Percentiles rank a stretch among this genome's conserved stretches.
These are phyloP conservation scores for Archivesica marissinica DNA, from an alignment of 1,140 invertebrate species.

Conservation along the genomic window DNA sequence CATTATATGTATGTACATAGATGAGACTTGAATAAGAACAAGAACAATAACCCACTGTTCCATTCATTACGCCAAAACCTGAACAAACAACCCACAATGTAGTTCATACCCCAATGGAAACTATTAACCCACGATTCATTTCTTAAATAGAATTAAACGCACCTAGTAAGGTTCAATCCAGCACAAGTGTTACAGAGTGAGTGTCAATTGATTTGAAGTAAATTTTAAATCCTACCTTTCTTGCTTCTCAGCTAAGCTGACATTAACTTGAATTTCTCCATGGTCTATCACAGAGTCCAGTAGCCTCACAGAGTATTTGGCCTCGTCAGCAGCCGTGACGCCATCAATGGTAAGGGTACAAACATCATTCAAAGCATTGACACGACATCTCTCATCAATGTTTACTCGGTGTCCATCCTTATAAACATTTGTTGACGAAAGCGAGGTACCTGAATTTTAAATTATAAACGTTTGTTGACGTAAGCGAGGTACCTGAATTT, in stretches of 20 bases:
- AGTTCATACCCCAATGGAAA: too few species aligned
- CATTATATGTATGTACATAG: too few species aligned
- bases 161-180: too few species aligned
- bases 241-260: background rate
- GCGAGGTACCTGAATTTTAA: background rate
- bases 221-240: background rate
- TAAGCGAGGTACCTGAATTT: background rate
- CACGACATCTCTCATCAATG: background rate
- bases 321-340: background rate
- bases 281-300: background rate
- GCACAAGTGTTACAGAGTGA: too few species aligned
- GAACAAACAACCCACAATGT: too few species aligned
- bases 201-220: too few species aligned
- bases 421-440: background rate
- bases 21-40: too few species aligned
- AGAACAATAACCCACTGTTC: too few species aligned
- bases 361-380: background rate
- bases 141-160: too few species aligned
- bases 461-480: background rate
- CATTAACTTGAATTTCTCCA: constrained; percentile 1
- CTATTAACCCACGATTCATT: too few species aligned
- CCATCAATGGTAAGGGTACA: background rate
- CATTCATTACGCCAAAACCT: too few species aligned
- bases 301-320: background rate
- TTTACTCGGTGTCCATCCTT: constrained; percentile 2